Percentiles rank a stretch among this genome's conserved stretches.
Conservation (phyloP, 2,888 invertebrate species). For the Myopa tessellatipennis region DNA sequence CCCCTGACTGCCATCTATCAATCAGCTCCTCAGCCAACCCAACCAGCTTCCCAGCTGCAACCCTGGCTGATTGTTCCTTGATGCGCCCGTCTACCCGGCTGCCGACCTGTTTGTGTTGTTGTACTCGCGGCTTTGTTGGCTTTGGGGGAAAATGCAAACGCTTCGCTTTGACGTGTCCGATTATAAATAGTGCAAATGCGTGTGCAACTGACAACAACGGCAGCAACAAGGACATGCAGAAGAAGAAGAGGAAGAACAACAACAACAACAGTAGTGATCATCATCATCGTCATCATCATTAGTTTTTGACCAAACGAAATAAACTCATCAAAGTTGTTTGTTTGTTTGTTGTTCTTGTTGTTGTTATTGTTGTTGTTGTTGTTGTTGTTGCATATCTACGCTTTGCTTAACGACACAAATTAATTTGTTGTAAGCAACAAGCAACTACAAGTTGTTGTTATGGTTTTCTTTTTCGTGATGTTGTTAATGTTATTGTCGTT, state of each 20-base stretch:
- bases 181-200: slow-evolving; percentile 55
- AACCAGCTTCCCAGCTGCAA: neutral
- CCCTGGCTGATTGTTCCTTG: neutral
- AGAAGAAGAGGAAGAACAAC: slow-evolving; percentile 22
- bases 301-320: slow-evolving; percentile 44
- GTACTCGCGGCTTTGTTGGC: slow-evolving; percentile 7
- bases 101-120: neutral
- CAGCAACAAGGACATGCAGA: slow-evolving; percentile 8
- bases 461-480: neutral
- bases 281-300: slow-evolving; percentile 42
- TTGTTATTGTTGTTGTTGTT: slow-evolving; percentile 8
- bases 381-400: slow-evolving; percentile 28
- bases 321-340: slow-evolving; percentile 40
- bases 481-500: neutral
- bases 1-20: neutral
- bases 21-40: neutral
- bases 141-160: slow-evolving; percentile 9
- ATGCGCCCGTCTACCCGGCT: neutral
- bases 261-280: slow-evolving; percentile 41
- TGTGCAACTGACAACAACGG: slow-evolving; percentile 35
- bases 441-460: neutral
- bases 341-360: neutral
- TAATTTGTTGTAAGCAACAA: slow-evolving; percentile 28
- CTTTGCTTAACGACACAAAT: slow-evolving; percentile 39
- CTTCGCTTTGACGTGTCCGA: slow-evolving; percentile 33